A percentile compares a stretch with the other conserved stretches of the same genome.
These are phyloP conservation scores for Peromyscus attwateri DNA, from an alignment of 2,797 vertebrate genomes.

Conservation along the genomic window DNA sequence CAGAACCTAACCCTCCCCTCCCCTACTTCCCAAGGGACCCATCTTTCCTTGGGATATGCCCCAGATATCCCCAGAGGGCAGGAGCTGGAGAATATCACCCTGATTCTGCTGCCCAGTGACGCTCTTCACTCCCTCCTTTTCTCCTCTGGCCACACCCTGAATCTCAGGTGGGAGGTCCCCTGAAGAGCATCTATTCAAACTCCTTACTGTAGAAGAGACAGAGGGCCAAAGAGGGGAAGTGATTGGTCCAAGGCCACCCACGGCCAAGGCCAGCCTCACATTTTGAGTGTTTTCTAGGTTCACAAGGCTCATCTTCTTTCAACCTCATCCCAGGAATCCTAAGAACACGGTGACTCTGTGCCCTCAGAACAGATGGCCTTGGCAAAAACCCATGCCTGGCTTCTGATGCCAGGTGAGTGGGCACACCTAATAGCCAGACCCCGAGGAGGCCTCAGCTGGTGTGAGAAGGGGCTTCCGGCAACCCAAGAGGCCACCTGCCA, in stretches of 20 bases:
- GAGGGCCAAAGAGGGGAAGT: background rate
- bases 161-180: background rate
- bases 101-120: background rate
- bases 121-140: background rate
- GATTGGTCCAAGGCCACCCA: slow-evolving; percentile 5
- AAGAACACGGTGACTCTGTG: background rate
- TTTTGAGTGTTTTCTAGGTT: background rate
- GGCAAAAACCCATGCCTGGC: background rate
- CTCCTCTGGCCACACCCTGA: background rate
- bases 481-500: background rate
- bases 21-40: background rate
- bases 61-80: background rate
- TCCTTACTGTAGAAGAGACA: background rate
- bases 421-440: background rate
- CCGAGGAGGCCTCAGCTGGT: background rate
- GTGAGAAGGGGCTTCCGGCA: background rate
- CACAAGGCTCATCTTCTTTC: background rate
- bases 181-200: background rate
- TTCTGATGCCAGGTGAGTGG: background rate
- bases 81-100: too few species aligned
- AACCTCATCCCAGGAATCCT: background rate
- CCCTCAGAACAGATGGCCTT: slow-evolving; percentile 54
- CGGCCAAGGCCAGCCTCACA: background rate
- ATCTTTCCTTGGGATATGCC: background rate
- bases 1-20: background rate